phyloP scores from a whole-genome alignment of 1,140 invertebrate genomes.

The Macrostomum lignano region DNA sequence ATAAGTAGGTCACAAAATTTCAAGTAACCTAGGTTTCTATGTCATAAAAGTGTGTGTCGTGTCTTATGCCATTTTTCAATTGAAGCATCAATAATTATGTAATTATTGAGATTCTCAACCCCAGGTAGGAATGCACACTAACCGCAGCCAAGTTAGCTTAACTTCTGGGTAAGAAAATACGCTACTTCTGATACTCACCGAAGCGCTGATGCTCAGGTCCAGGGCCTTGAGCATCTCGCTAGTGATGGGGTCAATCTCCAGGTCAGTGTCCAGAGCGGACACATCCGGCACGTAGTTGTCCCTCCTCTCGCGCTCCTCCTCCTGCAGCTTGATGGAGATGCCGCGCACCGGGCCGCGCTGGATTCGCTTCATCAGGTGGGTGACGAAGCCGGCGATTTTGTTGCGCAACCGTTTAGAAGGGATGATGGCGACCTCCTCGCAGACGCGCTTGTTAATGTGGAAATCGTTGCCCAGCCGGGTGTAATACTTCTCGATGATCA shows the following conservation, averaged over 20 bases:
- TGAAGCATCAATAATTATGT: too few species aligned
- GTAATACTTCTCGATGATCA: slow-evolving; percentile 98
- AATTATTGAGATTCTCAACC: too few species aligned
- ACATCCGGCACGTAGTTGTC: slow-evolving; percentile 93
- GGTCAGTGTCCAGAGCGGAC: slow-evolving; percentile 5
- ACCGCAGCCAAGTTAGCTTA: too few species aligned
- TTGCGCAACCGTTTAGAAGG: slow-evolving; percentile 84
- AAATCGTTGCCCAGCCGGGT: slow-evolving; percentile 82
- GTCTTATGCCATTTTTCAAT: too few species aligned
- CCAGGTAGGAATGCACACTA: too few species aligned
- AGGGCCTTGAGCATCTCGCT: slow-evolving; percentile 1
- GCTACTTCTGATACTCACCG: too few species aligned
- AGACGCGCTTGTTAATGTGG: slow-evolving; percentile 94
- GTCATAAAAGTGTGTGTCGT: too few species aligned
- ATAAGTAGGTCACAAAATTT: too few species aligned
- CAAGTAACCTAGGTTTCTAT: too few species aligned
- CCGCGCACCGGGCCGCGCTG: slow-evolving; percentile 77
- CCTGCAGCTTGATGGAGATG: slow-evolving; percentile 93
- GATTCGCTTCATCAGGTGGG: slow-evolving; percentile 91
- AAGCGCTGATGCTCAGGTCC: too few species aligned
- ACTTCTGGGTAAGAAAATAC: too few species aligned
- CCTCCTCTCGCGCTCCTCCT: slow-evolving; percentile 85
- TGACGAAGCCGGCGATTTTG: slow-evolving; percentile 94
- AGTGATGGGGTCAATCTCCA: neutral
- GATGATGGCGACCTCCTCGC: slow-evolving; percentile 95